These are phyloP conservation scores for Scaptomyza parva DNA, from an alignment of 2,888 invertebrate genomes.

Conservation along the genomic window DNA sequence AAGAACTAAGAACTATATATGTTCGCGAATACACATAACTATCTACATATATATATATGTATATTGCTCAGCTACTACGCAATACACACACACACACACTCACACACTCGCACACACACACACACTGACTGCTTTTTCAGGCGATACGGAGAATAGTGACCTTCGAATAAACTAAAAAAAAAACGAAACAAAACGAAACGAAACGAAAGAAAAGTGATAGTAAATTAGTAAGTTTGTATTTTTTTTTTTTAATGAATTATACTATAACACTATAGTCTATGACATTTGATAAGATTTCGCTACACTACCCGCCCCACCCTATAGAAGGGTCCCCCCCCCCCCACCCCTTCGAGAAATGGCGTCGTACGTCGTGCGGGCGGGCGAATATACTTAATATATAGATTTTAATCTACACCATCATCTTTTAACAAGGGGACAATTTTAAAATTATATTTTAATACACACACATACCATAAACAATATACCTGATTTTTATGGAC, in stretches of 20 bases:
- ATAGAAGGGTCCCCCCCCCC: not conserved
- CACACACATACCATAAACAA: no score
- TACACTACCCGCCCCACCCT: no score
- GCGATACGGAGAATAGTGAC: constrained; percentile 41
- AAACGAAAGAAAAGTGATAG: constrained; percentile 59
- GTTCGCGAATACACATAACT: constrained; percentile 13
- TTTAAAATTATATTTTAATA: no score
- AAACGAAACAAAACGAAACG: constrained; percentile 28
- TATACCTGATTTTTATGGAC: no score
- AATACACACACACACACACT: constrained; percentile 16
- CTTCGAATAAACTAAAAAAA: constrained; percentile 37
- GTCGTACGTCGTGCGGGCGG: not conserved
- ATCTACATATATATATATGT: constrained; percentile 1
- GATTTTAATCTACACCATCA: no score
- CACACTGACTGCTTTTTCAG: constrained; percentile 10
- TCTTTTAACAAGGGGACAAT: no score
- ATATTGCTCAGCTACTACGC: constrained; percentile 31
- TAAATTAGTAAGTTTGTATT: constrained; percentile 64
- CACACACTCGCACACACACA: not conserved
- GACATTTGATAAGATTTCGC: constrained; percentile 73
- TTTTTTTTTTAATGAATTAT: constrained; percentile 65
- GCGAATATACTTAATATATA: no score
- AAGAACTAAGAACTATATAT: constrained; percentile 40
- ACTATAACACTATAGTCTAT: constrained; percentile 61
- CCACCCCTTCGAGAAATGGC: not conserved